phyloP scores from a whole-genome alignment of 2,113 vertebrate species.

The Aegithalos caudatus region DNA sequence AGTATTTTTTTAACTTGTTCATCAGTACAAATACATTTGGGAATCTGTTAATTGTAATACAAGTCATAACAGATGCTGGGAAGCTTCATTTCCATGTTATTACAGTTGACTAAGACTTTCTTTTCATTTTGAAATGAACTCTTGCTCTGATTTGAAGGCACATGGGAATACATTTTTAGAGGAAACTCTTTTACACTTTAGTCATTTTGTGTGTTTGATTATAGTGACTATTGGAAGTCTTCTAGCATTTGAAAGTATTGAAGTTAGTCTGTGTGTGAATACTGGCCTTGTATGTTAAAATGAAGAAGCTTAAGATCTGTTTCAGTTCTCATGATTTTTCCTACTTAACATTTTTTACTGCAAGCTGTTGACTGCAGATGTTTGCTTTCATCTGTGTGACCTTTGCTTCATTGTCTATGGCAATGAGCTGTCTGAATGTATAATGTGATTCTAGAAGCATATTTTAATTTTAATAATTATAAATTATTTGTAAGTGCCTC shows the following conservation, averaged over 20 bases:
- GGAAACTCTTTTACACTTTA: neutral
- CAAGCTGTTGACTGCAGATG: neutral
- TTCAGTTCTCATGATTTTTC: neutral
- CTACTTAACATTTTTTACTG: neutral
- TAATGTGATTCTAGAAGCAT: neutral
- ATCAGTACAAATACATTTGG: constrained; percentile 34
- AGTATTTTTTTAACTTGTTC: constrained; percentile 28
- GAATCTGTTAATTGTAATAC: constrained; percentile 26
- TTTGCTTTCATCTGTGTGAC: neutral
- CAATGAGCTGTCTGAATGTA: neutral
- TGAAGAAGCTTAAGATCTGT: neutral
- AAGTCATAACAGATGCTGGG: constrained; percentile 50
- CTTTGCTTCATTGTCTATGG: neutral
- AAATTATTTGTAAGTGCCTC: neutral
- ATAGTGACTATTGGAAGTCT: neutral
- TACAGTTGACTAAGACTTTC: neutral
- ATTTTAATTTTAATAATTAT: neutral
- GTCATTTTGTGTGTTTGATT: neutral
- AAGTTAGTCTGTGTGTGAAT: neutral
- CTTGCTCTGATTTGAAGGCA: neutral
- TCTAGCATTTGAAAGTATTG: neutral
- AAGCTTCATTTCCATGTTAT: constrained; percentile 33
- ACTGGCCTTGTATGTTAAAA: neutral
- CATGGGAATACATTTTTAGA: neutral
- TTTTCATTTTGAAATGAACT: neutral